Base-by-base conservation (phyloP, 1,140 invertebrate species). In the Achroia grisella region DNA sequence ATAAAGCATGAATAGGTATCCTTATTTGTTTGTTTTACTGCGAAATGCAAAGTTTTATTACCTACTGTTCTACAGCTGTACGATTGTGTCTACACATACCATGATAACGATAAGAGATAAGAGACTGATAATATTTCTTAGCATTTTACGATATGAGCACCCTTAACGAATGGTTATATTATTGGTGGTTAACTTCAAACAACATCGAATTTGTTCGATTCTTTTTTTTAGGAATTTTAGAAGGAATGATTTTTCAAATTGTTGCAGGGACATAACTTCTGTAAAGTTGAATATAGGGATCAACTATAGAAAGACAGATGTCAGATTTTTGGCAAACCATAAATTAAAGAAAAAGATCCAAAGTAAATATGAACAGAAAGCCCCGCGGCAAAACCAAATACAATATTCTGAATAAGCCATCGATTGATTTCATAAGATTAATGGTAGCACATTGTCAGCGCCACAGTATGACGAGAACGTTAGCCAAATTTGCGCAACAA, bases 371-470 rank as follows among this genome's bases (percentile, higher is more conserved):
- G 53, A 61, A 66, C 59, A 64, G 55, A 74, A 80, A 78, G 69
- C 61, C 64, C 66, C 70, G 69, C 66, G 66, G 77, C 63, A 65
- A 77, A 80, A 74, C 78, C 75, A 69, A 82, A 85, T 76, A 85
- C 78, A 75, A 81, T 81, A 85, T 82, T 85, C 71, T 75, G 78
- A 85, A 85, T 82, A 82, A 85, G 78, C 78, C 77, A 82, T 82
- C 78, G 81, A 82, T 85, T 82, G 78, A 85, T 81, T 82, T 85
- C 68, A 59, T 61, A 85, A 85, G 81, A 85, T 85, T 82, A 82
- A 85, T 85, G 80, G 69, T 73, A 55, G 54, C 58, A 82, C 67
- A 85, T 85, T 85, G 81, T 85, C 81, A 85, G 77, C 68, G 65
- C 55, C 78, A 85, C 64, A 66, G 70, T 80, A 76, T 82, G 76